phyloP scores from a whole-genome alignment of 2,113 vertebrate species.

The Arvicanthis niloticus region DNA sequence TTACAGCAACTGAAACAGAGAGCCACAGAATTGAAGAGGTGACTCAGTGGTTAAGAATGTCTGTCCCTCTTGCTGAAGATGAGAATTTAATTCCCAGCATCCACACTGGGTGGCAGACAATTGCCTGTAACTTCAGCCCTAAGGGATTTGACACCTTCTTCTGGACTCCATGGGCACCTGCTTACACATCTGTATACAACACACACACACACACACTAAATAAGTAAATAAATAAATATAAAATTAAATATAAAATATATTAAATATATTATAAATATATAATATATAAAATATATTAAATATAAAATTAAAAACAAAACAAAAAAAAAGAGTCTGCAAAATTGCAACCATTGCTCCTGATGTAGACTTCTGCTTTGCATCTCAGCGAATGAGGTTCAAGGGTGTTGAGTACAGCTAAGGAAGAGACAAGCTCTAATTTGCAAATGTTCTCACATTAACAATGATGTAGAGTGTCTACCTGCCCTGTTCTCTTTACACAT shows the following conservation, averaged over 20 bases:
- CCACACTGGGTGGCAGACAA: not conserved
- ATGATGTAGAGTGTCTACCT: slow-evolving; percentile 20
- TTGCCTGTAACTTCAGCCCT: not conserved
- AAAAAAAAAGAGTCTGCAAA: not conserved
- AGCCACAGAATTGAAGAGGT: not conserved
- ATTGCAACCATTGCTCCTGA: no score
- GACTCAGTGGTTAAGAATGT: not conserved
- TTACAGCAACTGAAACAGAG: not conserved
- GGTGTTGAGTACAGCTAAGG: slow-evolving; percentile 2
- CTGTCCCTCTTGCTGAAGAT: not conserved
- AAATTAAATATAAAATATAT: not conserved
- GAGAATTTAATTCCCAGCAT: not conserved
- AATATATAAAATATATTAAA: no score
- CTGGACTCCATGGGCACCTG: not conserved
- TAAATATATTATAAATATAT: no score
- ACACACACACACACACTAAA: not conserved
- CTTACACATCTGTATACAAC: not conserved
- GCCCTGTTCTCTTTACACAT: not conserved
- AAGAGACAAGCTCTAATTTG: slow-evolving; percentile 66
- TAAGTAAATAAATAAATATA: not conserved
- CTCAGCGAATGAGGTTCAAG: not conserved
- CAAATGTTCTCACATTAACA: not conserved
- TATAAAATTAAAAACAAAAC: not conserved
- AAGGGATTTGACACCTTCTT: not conserved
- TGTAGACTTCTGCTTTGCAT: not conserved